A percentile compares a stretch with the other conserved stretches of the same genome.
Conservation (phyloP, 2,113 vertebrate genomes). For the Tangachromis dhanisi region DNA sequence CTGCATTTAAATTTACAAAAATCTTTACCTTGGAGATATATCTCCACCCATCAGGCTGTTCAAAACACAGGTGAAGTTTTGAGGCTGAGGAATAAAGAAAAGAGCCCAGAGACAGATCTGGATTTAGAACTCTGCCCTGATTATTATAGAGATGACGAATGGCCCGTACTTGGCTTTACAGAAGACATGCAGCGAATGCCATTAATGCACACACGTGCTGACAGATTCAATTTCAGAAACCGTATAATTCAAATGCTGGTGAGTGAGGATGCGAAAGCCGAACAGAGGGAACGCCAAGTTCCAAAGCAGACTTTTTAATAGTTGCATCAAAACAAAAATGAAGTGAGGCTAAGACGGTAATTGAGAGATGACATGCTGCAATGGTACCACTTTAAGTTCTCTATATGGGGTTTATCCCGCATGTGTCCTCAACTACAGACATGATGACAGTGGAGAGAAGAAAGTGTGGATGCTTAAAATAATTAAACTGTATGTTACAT, state of each 20-base stretch:
- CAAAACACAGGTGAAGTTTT: background rate
- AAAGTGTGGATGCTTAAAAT: background rate
- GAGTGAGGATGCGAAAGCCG: background rate
- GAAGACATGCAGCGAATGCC: background rate
- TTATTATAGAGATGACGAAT: background rate
- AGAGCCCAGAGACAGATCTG: background rate
- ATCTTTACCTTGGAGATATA: background rate
- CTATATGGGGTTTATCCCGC: background rate
- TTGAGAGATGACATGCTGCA: conserved; percentile 4
- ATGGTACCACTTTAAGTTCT: background rate
- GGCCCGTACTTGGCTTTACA: background rate
- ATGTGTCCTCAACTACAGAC: background rate
- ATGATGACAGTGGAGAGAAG: background rate
- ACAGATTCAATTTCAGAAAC: background rate
- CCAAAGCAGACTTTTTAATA: background rate
- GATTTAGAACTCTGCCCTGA: background rate
- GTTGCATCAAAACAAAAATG: background rate
- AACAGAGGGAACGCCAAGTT: background rate
- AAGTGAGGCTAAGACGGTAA: background rate
- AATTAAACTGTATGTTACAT: background rate
- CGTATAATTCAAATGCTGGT: background rate
- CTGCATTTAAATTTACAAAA: background rate
- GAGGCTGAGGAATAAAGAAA: background rate
- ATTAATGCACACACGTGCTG: background rate
- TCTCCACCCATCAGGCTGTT: background rate